A percentile compares a stretch with the other conserved stretches of the same genome.
Evolutionary conservation across 2,797 vertebrate species (phyloP).

Genomic region (Chloroceryle amazona): DNA sequence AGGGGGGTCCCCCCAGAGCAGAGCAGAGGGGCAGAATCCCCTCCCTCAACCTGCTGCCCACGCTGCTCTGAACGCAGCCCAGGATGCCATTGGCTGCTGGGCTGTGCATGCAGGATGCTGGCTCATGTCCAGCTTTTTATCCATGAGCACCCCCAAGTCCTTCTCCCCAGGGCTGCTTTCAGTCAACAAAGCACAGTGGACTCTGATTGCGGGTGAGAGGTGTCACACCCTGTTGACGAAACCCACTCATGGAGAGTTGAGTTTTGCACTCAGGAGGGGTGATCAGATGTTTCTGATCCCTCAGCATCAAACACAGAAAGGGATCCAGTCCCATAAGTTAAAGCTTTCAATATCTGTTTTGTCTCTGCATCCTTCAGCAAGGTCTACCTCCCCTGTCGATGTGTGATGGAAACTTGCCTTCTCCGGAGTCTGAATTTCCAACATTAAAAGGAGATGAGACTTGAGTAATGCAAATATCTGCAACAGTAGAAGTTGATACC

Average conservation of each 20-base stretch:
- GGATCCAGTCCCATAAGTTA: not conserved
- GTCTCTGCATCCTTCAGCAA: not conserved
- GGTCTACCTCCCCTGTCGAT: not conserved
- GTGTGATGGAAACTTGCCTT: accelerated
- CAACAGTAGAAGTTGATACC: not conserved
- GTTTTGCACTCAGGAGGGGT: not conserved
- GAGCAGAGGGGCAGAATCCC: not conserved
- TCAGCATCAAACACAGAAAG: not conserved
- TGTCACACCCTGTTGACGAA: not conserved
- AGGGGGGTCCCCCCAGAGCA: not conserved
- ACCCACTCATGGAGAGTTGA: not conserved
- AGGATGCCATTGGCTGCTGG: not conserved
- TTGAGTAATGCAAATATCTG: not conserved
- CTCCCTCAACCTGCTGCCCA: not conserved
- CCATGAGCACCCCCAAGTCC: not conserved
- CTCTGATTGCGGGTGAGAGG: not conserved
- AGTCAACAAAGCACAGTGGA: not conserved
- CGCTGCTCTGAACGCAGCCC: not conserved
- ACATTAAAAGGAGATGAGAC: not conserved
- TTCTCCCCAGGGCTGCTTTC: not conserved
- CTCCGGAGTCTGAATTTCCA: not conserved
- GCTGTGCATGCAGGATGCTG: not conserved
- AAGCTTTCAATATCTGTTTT: not conserved
- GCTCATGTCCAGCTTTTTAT: not conserved
- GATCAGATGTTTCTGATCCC: not conserved